Percentiles rank a stretch among this genome's conserved stretches.
Conservation (phyloP, 2,113 vertebrate genomes). For the Cettia cetti region DNA sequence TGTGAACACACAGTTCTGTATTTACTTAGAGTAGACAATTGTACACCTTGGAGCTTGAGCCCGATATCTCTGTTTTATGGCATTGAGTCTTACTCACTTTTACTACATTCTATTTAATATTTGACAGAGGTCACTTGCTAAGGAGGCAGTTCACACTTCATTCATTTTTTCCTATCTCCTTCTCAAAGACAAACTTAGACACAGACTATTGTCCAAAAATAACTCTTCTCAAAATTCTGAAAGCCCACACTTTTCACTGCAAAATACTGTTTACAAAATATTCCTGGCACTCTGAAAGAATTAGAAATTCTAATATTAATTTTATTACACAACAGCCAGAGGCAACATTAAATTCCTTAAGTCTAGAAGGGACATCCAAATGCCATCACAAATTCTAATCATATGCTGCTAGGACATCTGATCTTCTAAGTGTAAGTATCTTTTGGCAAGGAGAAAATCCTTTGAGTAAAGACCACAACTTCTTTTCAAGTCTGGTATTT, state of each 20-base stretch:
- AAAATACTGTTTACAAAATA: neutral
- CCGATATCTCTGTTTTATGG: neutral
- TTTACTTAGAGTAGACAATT: neutral
- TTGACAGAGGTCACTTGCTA: neutral
- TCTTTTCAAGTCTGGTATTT: neutral
- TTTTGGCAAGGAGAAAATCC: conserved; percentile 18
- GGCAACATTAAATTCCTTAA: neutral
- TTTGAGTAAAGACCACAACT: neutral
- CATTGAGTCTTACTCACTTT: neutral
- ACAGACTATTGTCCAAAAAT: neutral
- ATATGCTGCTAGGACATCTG: neutral
- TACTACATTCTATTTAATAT: neutral
- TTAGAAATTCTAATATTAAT: conserved; percentile 10
- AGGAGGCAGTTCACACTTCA: neutral
- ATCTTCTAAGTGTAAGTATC: neutral
- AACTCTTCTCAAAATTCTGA: neutral
- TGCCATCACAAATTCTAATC: conserved; percentile 24
- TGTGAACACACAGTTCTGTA: neutral
- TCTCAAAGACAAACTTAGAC: neutral
- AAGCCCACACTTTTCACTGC: neutral
- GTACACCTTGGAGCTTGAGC: accelerated
- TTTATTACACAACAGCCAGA: conserved; percentile 8
- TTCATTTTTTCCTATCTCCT: neutral
- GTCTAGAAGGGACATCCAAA: neutral
- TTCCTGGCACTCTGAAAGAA: neutral